Base-by-base conservation (phyloP, 1,140 invertebrate species). In the Palaemon carinicauda region DNA sequence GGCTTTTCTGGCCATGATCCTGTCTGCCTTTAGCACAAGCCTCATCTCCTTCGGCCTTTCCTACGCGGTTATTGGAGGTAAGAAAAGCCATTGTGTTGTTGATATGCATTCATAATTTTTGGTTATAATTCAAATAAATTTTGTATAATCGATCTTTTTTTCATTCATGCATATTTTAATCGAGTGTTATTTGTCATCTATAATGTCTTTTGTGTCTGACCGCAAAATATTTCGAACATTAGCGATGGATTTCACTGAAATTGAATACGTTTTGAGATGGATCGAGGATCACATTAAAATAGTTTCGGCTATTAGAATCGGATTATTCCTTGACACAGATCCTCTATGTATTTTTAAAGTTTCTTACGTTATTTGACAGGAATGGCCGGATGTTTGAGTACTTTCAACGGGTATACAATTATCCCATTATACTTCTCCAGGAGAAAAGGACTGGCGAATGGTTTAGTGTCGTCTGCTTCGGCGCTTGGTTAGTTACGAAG, bases 51-150 rank as follows among this genome's bases (percentile, higher is more conserved):
- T 85, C n/a, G 60, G 56, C 7, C 33, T 85, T 12, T 1, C 53
- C 9, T 85, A 85, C 27, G 71, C 74, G 19, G 51, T 85, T 74
- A 31, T 85, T 15, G 83, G 83, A 9, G 83, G 83, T 85, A 53
- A 60, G 83, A 54, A 12, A 5, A 19, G 50, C 15, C 5, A n/a
- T 5, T 19, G 4, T 51, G 33, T 29, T 53, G 15, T 33, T 33
- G 3, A 14, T 12, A 10, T 17, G n/a, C 41, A 0, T n/a, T 41
- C 31, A 19, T 75, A 7, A 75, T 15, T 75, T 75, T 33, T 41
- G 19, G 10, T 75, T 3, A 9, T 4, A 21, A 2, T 75, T 75
- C 19, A 33, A 15, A 12, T 19, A n/a, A 15, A 3, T 12, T 12
- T 50, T 3, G 15, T 4, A 21, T 24, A 50, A 75, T 21, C 14